Base-by-base conservation (phyloP, 2,113 vertebrate species). In the Ammodramus savannarum region DNA sequence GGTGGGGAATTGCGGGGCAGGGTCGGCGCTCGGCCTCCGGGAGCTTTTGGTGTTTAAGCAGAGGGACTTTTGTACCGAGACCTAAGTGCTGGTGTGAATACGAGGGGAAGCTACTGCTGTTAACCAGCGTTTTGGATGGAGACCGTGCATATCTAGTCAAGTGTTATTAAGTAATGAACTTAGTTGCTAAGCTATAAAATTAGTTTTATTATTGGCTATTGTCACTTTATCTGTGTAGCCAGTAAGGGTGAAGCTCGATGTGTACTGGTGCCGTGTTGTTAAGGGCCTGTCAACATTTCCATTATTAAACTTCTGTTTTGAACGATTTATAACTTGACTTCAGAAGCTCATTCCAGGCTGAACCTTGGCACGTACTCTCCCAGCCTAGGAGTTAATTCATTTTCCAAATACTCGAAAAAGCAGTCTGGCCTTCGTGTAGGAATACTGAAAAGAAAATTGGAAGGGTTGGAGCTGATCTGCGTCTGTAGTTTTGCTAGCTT, bases 241-340 rank as follows among this genome's bases (percentile, higher is more conserved):
- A 38, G 62, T 31, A 46, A 54, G 74, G 65, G 57, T 6, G 74
- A 67, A 88, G 63, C 54, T 87, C 10, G 17, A 46, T 55, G 7
- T 44, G 69, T 49, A 9, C 43, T 55, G 68, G 59, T 89, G 91
- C 65, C 61, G 1, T 61, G 81, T 87, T 77, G 86, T 93, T 59
- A 89, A 67, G 89, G n/a, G 77, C 95, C 87, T 95, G 92, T 93
- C 95, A 95, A 3, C 69, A 26, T 97, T 96, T 94, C 94, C 90
- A 88, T 96, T 94, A 90, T 95, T 96, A 95, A 96, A 89, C 89
- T 85, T 49, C 15, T 68, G 49, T 67, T 96, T 55, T 71, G 90
- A 90, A 54, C 68, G 69, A 73, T 91, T 95, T 95, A 81, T 84
- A 62, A 27, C 85, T 92, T 76, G 20, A 91, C 61, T 81, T 79